These are phyloP conservation scores for Leptinotarsa tumamoca DNA, from an alignment of 2,888 invertebrate genomes.

Conservation along the genomic window DNA sequence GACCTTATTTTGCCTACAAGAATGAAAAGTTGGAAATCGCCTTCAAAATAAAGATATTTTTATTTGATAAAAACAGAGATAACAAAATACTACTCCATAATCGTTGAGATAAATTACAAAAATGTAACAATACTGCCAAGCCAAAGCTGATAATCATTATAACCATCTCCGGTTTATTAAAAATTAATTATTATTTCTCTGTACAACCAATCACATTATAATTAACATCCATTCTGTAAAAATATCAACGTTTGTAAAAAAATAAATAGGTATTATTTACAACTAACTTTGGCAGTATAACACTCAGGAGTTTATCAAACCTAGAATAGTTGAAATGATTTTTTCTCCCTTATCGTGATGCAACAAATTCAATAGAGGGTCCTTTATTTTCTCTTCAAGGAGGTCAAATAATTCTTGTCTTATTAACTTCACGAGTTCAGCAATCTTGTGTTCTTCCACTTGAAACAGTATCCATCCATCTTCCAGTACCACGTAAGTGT, in stretches of 20 bases:
- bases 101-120: not conserved
- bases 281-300: slow-evolving; percentile 1
- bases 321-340: slow-evolving; percentile 82
- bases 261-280: slow-evolving; percentile 13
- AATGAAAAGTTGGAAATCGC: too few relatives aligned
- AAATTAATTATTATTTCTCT: not conserved
- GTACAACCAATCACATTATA: not conserved
- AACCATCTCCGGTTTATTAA: not conserved
- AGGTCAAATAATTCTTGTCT: slow-evolving; percentile 80
- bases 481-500: slow-evolving; percentile 80
- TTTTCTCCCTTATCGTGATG: slow-evolving; percentile 80
- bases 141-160: not conserved
- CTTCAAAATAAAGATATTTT: too few relatives aligned
- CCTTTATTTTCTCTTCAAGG: slow-evolving; percentile 86
- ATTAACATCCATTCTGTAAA: not conserved
- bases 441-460: slow-evolving; percentile 83
- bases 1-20: too few relatives aligned
- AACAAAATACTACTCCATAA: not conserved
- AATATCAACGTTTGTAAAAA: slow-evolving; percentile 14
- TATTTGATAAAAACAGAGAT: not conserved
- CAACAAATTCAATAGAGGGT: slow-evolving; percentile 80
- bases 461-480: slow-evolving; percentile 87
- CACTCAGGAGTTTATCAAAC: slow-evolving; percentile 56
- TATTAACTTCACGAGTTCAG: slow-evolving; percentile 84
- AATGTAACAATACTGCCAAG: not conserved